Evolutionary conservation across 1,140 invertebrate genomes (phyloP).

Genomic region (Drosophila lacertosa): DNA sequence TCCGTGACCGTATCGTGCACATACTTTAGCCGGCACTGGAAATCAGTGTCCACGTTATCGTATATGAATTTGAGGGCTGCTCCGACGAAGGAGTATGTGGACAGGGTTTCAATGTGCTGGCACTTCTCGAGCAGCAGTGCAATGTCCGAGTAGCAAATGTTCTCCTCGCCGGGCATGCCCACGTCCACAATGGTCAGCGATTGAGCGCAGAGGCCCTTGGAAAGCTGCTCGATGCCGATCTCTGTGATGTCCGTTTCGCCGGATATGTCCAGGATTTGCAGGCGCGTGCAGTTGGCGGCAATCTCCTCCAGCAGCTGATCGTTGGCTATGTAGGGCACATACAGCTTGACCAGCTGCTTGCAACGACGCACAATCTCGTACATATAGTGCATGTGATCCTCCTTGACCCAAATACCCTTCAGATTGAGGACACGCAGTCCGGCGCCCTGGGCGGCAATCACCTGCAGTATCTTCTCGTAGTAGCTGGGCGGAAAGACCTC

Average conservation of each 20-base stretch:
- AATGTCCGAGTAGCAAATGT: conserved; percentile 87
- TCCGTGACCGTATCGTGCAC: conserved; percentile 87
- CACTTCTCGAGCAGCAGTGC: conserved; percentile 86
- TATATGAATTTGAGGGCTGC: conserved; percentile 85
- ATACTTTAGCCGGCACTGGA: conserved; percentile 86
- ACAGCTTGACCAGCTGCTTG: conserved; percentile 85
- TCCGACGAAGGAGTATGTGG: conserved; percentile 88
- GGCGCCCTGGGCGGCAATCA: conserved; percentile 86
- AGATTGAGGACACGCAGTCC: conserved; percentile 87
- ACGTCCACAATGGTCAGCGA: conserved; percentile 87
- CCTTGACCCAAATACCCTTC: conserved; percentile 89
- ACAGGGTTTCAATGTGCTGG: conserved; percentile 86
- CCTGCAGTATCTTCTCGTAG: conserved; percentile 87
- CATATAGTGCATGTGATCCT: conserved; percentile 87
- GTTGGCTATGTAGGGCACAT: conserved; percentile 88
- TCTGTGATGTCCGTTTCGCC: conserved; percentile 88
- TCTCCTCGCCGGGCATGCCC: conserved; percentile 87
- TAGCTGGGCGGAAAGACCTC: conserved; percentile 88
- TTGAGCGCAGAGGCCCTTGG: conserved; percentile 84
- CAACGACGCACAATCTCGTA: conserved; percentile 86
- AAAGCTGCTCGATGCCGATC: conserved; percentile 86
- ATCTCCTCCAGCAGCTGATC: conserved; percentile 87
- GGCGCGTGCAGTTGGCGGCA: conserved; percentile 85
- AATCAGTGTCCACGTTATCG: conserved; percentile 85
- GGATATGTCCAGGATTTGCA: conserved; percentile 87